Percentiles rank a stretch among this genome's conserved stretches.
phyloP scores from a whole-genome alignment of 2,888 invertebrate genomes.

The Oasisia sp. region DNA sequence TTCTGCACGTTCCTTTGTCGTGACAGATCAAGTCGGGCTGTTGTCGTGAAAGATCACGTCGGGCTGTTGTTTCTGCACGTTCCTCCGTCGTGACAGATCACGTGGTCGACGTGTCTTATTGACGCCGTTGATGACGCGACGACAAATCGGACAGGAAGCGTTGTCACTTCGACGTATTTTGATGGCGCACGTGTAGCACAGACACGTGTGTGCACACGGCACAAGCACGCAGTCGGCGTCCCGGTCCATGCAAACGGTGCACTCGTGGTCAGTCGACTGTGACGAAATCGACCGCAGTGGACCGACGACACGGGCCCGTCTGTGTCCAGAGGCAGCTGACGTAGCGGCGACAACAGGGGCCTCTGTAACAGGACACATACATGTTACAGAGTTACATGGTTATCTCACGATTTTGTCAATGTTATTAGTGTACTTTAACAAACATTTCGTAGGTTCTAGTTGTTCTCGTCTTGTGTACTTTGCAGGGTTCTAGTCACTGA shows the following conservation, averaged over 20 bases:
- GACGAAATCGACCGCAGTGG: neutral
- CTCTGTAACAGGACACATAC: too few relatives aligned
- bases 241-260: neutral
- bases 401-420: too few relatives aligned
- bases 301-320: neutral
- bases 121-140: neutral
- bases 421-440: too few relatives aligned
- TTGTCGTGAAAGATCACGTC: too few relatives aligned
- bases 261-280: neutral
- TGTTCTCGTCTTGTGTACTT: too few relatives aligned
- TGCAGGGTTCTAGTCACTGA: too few relatives aligned
- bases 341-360: neutral
- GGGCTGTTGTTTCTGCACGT: too few relatives aligned
- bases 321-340: neutral
- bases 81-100: neutral
- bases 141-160: neutral
- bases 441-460: too few relatives aligned
- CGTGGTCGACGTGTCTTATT: neutral
- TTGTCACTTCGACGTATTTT: neutral
- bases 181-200: slow-evolving; percentile 3
- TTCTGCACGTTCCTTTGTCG: too few relatives aligned
- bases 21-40: too few relatives aligned
- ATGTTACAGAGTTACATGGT: too few relatives aligned
- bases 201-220: slow-evolving; percentile 3
- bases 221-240: neutral